Evolutionary conservation across 64 coral and sea anemone genomes (phyloP).

Genomic region (Dendronephthya gigantea): DNA sequence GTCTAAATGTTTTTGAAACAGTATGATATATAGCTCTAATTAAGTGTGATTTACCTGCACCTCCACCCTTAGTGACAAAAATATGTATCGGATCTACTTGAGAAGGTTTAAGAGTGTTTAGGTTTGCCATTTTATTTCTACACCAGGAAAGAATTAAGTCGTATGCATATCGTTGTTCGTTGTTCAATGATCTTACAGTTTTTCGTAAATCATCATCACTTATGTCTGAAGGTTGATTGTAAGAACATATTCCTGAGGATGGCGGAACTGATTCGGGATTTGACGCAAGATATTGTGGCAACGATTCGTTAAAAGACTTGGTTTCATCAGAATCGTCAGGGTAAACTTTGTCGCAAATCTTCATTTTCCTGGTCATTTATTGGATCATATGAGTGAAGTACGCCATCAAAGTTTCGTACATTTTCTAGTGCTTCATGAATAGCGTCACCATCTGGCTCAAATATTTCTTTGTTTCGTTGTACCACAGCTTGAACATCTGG

Average conservation of each 20-base stretch:
- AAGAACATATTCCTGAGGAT: background rate
- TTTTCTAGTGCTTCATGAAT: background rate
- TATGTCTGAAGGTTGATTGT: background rate
- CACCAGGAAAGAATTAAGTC: background rate
- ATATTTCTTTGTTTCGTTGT: background rate
- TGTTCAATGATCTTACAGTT: constrained; percentile 9
- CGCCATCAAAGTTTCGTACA: background rate
- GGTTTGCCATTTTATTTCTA: background rate
- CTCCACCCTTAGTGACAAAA: background rate
- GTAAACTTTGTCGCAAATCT: background rate
- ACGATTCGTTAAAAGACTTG: background rate
- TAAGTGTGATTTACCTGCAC: background rate
- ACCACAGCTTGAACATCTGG: background rate
- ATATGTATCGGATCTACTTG: background rate
- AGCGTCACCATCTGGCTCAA: background rate
- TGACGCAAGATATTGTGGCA: background rate
- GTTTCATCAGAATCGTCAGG: background rate
- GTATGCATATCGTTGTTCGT: background rate
- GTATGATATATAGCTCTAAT: background rate
- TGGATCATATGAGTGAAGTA: background rate
- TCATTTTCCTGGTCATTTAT: background rate
- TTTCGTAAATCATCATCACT: background rate
- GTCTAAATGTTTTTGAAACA: background rate
- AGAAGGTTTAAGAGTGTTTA: background rate
- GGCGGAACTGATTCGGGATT: background rate